Base-by-base conservation (phyloP, 2,113 vertebrate genomes). In the Aspiorhynchus laticeps region DNA sequence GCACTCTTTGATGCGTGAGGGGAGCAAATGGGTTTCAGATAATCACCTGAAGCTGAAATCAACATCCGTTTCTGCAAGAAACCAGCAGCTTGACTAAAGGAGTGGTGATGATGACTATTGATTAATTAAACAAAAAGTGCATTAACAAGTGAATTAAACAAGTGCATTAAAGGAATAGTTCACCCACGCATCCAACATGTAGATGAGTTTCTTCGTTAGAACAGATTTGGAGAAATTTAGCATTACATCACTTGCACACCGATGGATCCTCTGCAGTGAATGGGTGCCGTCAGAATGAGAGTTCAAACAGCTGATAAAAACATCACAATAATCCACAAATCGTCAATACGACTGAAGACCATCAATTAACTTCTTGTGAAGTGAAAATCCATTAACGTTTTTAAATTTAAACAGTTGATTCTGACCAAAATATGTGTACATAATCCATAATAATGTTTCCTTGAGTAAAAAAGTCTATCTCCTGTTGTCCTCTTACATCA, bases 11-110 rank as follows among this genome's bases (percentile, higher is more conserved):
- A 67, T 41, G 80, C 36, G 59, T 65, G 80, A 65, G 38, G 46
- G 43, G n/a, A 76, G 80, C 36, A n/a, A 81, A 46, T 82, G 59
- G 71, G 82, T n/a, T 63, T 74, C 38, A 79, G n/a, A 56, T 67
- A 48, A 85, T 61, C 81, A 74, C 10, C 38, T 43, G n/a, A 65
- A 43, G 63, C 48, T n/a, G 7, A 26, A 87, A 63, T 36, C 38
- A 48, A 74, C 2, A 26, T 71, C n/a, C n/a, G 31, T 26, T 53
- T 15, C 48, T 77, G 59, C 71, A 53, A 61, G 24, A 75, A 43
- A 21, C 24, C 59, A 65, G 79, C 4, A 63, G 38, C 59, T 81
- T 80, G 79, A 85, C 38, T 43, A 75, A 75, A n/a, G 38, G 24
- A 73, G 71, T 1, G 21, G 71, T 74, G 38, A 38, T 43, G 1